These are phyloP conservation scores for Madoqua kirkii DNA, from an alignment of 2,113 vertebrate species.

Conservation along the genomic window DNA sequence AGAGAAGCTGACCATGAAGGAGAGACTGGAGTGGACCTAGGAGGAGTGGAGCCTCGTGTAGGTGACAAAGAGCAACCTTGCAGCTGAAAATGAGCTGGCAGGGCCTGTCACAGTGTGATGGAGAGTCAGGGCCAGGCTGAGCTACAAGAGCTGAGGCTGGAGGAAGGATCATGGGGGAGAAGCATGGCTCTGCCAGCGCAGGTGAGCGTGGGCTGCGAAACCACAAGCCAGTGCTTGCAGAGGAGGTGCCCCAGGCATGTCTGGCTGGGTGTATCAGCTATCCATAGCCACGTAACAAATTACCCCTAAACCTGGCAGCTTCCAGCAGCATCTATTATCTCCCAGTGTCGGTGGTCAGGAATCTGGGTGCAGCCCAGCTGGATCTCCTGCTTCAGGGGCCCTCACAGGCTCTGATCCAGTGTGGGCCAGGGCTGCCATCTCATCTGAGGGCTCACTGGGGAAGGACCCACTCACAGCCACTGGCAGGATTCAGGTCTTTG, in stretches of 20 bases:
- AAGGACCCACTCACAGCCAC: not conserved
- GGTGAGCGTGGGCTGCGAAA: fast-evolving
- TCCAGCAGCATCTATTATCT: not conserved
- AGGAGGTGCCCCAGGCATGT: not conserved
- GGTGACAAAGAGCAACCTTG: fast-evolving
- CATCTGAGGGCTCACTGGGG: not conserved
- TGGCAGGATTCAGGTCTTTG: not conserved
- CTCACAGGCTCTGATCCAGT: not conserved
- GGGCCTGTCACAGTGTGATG: fast-evolving
- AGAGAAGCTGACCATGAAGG: not conserved
- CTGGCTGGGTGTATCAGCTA: too few species aligned
- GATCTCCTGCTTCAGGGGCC: not conserved
- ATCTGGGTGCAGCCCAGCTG: fast-evolving
- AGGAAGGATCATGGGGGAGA: fast-evolving
- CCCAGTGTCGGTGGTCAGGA: not conserved
- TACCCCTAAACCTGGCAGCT: not conserved
- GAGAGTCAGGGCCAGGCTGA: not conserved
- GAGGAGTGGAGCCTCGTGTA: not conserved
- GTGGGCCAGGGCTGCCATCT: fast-evolving
- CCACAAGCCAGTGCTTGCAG: not conserved
- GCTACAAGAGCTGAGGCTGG: not conserved
- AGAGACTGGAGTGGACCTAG: not conserved
- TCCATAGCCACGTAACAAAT: fast-evolving
- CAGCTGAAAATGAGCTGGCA: not conserved
- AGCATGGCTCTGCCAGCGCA: not conserved